Evolutionary conservation across 64 coral and sea anemone species (phyloP).

Genomic region (Montipora foliosa): DNA sequence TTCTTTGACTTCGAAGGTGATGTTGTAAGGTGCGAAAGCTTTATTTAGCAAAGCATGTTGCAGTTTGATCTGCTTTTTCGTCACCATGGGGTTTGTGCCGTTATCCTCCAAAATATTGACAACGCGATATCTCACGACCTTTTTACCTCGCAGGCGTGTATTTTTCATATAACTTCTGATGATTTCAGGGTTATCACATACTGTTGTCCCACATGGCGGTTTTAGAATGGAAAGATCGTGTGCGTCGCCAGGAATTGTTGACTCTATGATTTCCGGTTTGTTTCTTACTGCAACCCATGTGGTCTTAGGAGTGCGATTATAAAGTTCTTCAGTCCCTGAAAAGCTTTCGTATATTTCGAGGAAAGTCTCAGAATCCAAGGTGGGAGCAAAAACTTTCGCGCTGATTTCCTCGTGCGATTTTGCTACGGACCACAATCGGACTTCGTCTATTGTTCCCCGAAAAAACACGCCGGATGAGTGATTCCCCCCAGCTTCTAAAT

Average conservation of each 20-base stretch:
- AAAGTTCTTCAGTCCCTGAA: slow-evolving; percentile 10
- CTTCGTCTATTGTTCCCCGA: slow-evolving; percentile 86
- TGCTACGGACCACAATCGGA: slow-evolving; percentile 87
- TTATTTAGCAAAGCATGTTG: slow-evolving; percentile 69
- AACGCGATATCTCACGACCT: slow-evolving; percentile 78
- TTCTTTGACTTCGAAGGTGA: slow-evolving; percentile 72
- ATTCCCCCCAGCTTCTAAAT: slow-evolving; percentile 89
- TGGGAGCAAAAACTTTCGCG: slow-evolving; percentile 54
- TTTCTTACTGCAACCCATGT: slow-evolving; percentile 55
- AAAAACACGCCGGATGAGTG: slow-evolving; percentile 61
- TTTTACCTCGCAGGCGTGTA: slow-evolving; percentile 63
- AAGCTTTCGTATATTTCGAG: slow-evolving; percentile 76
- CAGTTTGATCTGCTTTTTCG: slow-evolving; percentile 53
- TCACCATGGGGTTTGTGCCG: slow-evolving; percentile 82
- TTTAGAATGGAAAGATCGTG: slow-evolving; percentile 88
- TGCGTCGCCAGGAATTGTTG: slow-evolving; percentile 87
- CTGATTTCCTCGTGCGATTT: slow-evolving; percentile 87
- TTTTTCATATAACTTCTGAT: slow-evolving; percentile 92
- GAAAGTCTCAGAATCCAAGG: not conserved
- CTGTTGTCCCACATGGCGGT: slow-evolving; percentile 90
- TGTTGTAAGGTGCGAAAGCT: slow-evolving; percentile 78
- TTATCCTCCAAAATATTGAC: slow-evolving; percentile 90
- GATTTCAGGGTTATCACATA: slow-evolving; percentile 97
- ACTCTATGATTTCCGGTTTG: slow-evolving; percentile 70
- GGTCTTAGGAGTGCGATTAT: slow-evolving; percentile 16